Conservation (phyloP, 2,888 invertebrate genomes). For the Drosophila ustulata region DNA sequence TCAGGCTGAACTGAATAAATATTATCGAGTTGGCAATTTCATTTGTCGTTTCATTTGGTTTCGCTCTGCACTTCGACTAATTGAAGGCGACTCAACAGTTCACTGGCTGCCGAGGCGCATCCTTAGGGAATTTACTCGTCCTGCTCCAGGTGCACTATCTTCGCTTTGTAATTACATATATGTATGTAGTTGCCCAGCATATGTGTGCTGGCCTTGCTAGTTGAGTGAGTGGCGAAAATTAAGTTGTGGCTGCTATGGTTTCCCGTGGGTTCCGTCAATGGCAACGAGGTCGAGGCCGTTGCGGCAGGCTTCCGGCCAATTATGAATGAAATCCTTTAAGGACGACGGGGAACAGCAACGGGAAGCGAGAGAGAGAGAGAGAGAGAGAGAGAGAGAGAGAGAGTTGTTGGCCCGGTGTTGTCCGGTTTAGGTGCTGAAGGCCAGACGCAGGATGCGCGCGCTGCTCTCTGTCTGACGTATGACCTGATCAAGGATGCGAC, state of each 20-base stretch:
- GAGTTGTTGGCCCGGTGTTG: constrained; percentile 19
- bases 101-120: background rate
- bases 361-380: background rate
- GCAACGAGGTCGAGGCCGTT: constrained; percentile 65
- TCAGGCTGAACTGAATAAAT: too few species aligned
- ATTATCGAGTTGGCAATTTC: constrained; percentile 33
- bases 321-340: constrained; percentile 74
- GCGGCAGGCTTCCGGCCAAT: constrained; percentile 62
- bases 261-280: constrained; percentile 52
- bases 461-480: constrained; percentile 52
- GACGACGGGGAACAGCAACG: constrained; percentile 4
- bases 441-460: constrained; percentile 33
- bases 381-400: background rate
- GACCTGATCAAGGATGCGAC: constrained; percentile 66
- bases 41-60: background rate
- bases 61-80: background rate
- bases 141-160: background rate
- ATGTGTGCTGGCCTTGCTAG: constrained; percentile 18
- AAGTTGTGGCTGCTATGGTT: constrained; percentile 34
- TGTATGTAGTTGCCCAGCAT: background rate
- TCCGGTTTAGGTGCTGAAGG: constrained; percentile 26
- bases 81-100: background rate
- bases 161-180: background rate
- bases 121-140: background rate
- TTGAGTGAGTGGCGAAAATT: constrained; percentile 14